Evolutionary conservation across 2,797 vertebrate species (phyloP), one percentile per base, ranked within the genome.

Genomic region (Muscicapa striata): DNA sequence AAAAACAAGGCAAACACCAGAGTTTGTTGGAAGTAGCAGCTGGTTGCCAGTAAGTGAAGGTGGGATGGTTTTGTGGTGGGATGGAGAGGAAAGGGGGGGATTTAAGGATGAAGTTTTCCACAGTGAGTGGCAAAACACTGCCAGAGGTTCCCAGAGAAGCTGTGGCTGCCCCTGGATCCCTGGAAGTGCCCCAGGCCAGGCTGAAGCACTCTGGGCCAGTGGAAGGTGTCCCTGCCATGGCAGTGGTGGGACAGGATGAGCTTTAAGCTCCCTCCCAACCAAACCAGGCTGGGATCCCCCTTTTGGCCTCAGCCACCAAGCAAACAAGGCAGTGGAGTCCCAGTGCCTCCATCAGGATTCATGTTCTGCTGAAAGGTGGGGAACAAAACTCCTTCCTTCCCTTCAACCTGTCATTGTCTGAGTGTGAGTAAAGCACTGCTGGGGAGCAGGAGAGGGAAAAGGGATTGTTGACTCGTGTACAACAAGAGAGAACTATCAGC

Each of bases 161-260:
- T 40, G 54, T 5, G 68, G 21, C 46, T 61, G 34, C 21, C 46
- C 20, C 54, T 57, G 84, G 51, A 54, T 27, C 34, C 46, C 68
- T 54, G 61, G 40, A 22, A 22, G 34, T 54, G 77, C 1, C 54
- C 34, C 3, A 61, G 40, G 26, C 30, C 54, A 46, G 54, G 21
- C 0, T 66, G 51, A n/a, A 73, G 40, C 24, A 15, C 0, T 34
- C 34, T 68, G 69, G 69, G 15, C 9, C 0, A 0, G 32, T 14
- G 34, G 18, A 0, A 16, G 10, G 2, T 43, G 69, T 48, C 40
- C 40, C 30, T 54, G 34, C 5, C 40, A 23, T 8, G 30, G 46
- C 18, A 48, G 46, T 30, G 26, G 7, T 24, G 34, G 18, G 0
- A 36, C 1, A 0, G 55, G 62, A 7, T 32, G 48, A 1, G 7